Evolutionary conservation across 1,140 invertebrate genomes (phyloP), one percentile per base, ranked within the genome.

Genomic region (Monochamus saltuarius): DNA sequence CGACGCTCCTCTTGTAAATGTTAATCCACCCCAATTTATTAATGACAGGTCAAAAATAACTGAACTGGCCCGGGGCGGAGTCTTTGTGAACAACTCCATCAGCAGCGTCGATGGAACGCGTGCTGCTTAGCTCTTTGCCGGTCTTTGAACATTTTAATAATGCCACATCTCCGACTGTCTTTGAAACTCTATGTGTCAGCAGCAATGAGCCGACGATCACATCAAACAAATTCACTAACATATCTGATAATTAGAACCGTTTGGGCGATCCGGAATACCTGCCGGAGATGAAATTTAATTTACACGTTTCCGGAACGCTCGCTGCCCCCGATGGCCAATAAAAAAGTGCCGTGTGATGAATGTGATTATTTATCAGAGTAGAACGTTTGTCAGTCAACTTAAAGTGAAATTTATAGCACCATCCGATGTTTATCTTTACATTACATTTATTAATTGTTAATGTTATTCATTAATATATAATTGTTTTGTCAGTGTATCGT

Each of bases 31-130:
- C 64, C 67, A 68, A 68, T 68, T 66, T 68, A 68, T 68, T 68
- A 68, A 66, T 68, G 67, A 66, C 64, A 68, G 67, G 56, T 68
- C 64, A 68, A 68, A 68, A 68, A 68, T 66, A 68, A 66, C 64
- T 58, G 56, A 64, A 60, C 61, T 37, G 39, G 53, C 52, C 64
- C 56, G 16, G 54, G 61, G 64, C 64, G 37, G 9, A 68, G 67
- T 66, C 64, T 66, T 68, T 68, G 64, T 66, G 53, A 42, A 66
- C 64, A 61, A 54, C 57, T 66, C 56, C 66, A 65, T 68, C 66
- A 68, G 60, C 39, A 37, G 46, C 42, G 29, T 58, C 39, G 34
- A 42, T 51, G 37, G 22, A 40, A 40, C 14, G 45, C n/a, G 11
- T 39, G 19, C 17, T 22, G 42, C 19, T 46, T 22, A 34, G 19